Percentiles rank a stretch among this genome's conserved stretches.
Evolutionary conservation across 2,888 invertebrate genomes (phyloP).

Genomic region (Metalampra italica): DNA sequence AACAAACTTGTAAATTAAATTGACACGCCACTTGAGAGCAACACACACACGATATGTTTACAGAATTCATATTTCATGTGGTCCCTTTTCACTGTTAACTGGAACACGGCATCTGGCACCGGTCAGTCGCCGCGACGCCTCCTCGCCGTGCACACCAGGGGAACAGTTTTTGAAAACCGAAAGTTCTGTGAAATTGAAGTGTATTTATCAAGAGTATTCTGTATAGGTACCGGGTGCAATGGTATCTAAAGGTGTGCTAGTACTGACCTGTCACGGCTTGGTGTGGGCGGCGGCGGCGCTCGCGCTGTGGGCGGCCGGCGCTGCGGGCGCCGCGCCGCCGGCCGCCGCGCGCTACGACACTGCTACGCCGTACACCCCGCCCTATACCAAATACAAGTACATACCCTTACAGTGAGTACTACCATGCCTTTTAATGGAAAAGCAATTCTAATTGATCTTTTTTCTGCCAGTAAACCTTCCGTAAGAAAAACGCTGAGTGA

Average conservation of each 20-base stretch:
- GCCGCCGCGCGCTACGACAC: conserved; percentile 52
- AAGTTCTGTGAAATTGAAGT: conserved; percentile 17
- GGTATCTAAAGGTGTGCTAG: conserved; percentile 43
- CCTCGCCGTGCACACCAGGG: conserved; percentile 36
- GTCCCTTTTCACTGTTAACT: conserved; percentile 60
- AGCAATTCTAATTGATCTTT: no score
- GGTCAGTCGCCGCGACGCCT: conserved; percentile 49
- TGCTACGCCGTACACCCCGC: conserved; percentile 63
- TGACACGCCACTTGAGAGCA: conserved; percentile 51
- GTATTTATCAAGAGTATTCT: not conserved
- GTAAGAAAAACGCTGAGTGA: no score
- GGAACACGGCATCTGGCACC: conserved; percentile 39
- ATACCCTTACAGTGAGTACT: conserved; percentile 63
- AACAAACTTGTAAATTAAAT: conserved; percentile 51
- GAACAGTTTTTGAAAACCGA: conserved; percentile 9
- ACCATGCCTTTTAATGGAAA: conserved; percentile 2
- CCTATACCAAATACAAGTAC: conserved; percentile 54
- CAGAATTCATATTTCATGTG: conserved; percentile 57
- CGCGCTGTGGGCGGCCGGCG: conserved; percentile 58
- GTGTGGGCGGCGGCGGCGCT: conserved; percentile 49
- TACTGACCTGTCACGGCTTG: conserved; percentile 50
- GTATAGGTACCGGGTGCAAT: conserved; percentile 21
- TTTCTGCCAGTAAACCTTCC: no score
- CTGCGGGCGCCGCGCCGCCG: conserved; percentile 41
- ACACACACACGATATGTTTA: conserved; percentile 53